Base-by-base conservation (phyloP, 2,797 vertebrate species). In the Leptatherina wallacei region DNA sequence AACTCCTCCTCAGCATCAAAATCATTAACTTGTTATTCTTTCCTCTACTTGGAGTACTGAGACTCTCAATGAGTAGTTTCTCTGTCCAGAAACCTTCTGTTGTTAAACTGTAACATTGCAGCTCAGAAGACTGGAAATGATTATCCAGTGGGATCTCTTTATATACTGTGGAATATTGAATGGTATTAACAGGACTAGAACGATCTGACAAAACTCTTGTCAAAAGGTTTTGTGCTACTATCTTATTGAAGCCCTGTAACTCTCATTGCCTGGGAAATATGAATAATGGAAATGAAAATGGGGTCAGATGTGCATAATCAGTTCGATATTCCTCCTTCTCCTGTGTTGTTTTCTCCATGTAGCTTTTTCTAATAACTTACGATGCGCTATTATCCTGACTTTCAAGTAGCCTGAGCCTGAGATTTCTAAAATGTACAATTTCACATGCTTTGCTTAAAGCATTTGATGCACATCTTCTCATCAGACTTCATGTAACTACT, bases 261-360 rank as follows among this genome's bases (percentile, higher is more conserved):
- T 22, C 61, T 29, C 29, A n/a, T 38, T 60, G 64, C 65, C 42
- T 73, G 71, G 24, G 36, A 77, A 40, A 60, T 73, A 32, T 77
- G 66, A 76, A 49, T 56, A 62, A 56, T 66, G 72, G 49, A 77
- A 68, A 73, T 69, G 29, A 75, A 59, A 65, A 36, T 16, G 38
- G 55, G 27, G 27, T 20, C 71, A 78, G 58, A 54, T 77, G 57
- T 73, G 22, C 29, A 55, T 74, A 81, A 85, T 86, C 75, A 56
- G 61, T 84, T 73, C 64, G 51, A 44, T 81, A 69, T 57, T 2
- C 9, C 59, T 81, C 29, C 29, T 52, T 72, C 59, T 75, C 27
- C 40, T 69, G 65, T 58, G 33, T 16, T 13, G 16, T 20, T 44
- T 72, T 70, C 62, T 81, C 61, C 36, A 73, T 57, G 33, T 55